Base-by-base conservation (phyloP, 2,888 invertebrate species). In the Apantesis nais region DNA sequence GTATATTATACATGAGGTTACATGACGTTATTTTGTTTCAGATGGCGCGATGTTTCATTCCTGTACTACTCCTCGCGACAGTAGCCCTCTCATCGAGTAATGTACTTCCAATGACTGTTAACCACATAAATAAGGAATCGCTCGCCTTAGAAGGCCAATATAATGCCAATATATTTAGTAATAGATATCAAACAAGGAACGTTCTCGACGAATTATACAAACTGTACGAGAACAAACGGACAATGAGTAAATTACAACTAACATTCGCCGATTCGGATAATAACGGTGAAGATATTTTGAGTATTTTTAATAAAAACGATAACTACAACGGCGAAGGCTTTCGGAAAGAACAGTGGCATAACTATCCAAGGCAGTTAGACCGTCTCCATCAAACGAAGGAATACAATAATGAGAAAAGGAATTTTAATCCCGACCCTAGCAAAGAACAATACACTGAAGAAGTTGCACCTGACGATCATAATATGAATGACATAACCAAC, bases 311-410 rank as follows among this genome's bases (percentile, higher is more conserved):
- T 71, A 87, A 87, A 73, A 84, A 88, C 61, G 85, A 89, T 41
- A 86, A 86, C 74, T 88, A 89, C 67, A 88, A 90, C 70, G 89
- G 89, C 2, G 88, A 93, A 74, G 92, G 92, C n/a, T 91, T 88
- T 73, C 84, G 91, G 60, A 89, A 91, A 88, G 90, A 93, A 77
- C 92, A 92, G 81, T 93, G 93, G 93, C 93, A 92, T 71, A 92
- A 93, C 80, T 94, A 94, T 75, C 93, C 94, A 1, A 86, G 93
- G 68, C 93, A 92, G 73, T 80, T 93, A 66, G 92, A 93, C 78
- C 91, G 93, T 64, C 93, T 93, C 58, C 90, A 93, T 81, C 83
- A 84, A 65, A 73, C 86, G 1, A 85, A 84, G 60, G 81, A 86
- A 55, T 78, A 80, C 22, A 85, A 85, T 67, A 66, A 80, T 60